These are phyloP conservation scores for Nephrotoma flavescens DNA, from an alignment of 2,888 invertebrate species.

Conservation along the genomic window DNA sequence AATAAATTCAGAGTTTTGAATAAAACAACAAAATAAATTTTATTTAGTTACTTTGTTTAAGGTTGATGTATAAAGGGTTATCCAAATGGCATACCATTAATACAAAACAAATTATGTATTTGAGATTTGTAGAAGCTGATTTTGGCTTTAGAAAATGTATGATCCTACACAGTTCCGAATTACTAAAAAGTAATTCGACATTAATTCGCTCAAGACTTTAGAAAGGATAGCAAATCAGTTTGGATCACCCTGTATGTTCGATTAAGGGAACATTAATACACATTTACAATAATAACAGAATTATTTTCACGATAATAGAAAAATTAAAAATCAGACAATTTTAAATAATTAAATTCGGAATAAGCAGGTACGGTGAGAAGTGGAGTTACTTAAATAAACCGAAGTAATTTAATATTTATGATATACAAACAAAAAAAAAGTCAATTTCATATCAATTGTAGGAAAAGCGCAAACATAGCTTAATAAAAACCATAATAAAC, in stretches of 20 bases:
- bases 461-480: neutral
- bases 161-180: too few relatives aligned
- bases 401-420: neutral
- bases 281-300: neutral
- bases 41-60: neutral
- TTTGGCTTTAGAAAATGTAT: too few relatives aligned
- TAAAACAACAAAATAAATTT: neutral
- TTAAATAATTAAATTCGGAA: neutral
- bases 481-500: neutral
- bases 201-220: too few relatives aligned
- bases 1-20: neutral
- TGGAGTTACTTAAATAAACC: neutral
- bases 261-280: neutral
- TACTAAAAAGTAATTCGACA: too few relatives aligned
- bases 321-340: neutral
- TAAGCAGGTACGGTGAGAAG: neutral
- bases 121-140: too few relatives aligned
- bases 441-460: neutral
- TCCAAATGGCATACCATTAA: too few relatives aligned
- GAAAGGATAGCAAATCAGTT: too few relatives aligned
- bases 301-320: neutral
- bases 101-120: too few relatives aligned
- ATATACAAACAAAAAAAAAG: neutral
- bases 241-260: neutral
- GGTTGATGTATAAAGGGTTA: neutral